Evolutionary conservation across 2,888 invertebrate species (phyloP).

Genomic region (Oscheius sp.): DNA sequence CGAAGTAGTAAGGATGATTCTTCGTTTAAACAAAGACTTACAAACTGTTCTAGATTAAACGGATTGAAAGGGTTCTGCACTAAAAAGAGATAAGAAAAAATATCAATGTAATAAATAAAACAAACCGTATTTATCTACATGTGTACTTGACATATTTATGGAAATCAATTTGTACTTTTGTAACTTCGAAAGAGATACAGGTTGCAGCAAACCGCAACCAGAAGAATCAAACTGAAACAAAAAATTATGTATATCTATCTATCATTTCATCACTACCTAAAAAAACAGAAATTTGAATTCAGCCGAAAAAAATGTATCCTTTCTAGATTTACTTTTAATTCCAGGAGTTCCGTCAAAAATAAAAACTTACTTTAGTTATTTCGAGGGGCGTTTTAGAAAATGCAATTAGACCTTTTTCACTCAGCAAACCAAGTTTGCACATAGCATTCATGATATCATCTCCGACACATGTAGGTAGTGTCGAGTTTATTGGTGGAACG

Average conservation of each 20-base stretch:
- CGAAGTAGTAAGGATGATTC: neutral
- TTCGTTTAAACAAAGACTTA: neutral
- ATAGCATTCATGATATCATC: slow-evolving; percentile 26
- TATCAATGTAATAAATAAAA: neutral
- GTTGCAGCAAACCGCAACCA: neutral
- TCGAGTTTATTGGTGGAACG: slow-evolving; percentile 24
- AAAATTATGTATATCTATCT: too few relatives aligned
- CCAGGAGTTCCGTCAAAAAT: neutral
- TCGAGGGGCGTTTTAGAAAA: slow-evolving; percentile 15
- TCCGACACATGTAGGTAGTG: slow-evolving; percentile 24
- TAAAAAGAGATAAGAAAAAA: neutral
- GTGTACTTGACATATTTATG: slow-evolving; percentile 6
- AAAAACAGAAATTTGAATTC: too few relatives aligned
- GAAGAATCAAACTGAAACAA: slow-evolving; percentile 22
- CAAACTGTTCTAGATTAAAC: neutral
- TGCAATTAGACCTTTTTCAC: neutral
- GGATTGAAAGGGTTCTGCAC: neutral
- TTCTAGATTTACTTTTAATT: neutral
- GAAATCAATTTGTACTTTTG: slow-evolving; percentile 21
- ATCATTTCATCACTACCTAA: too few relatives aligned
- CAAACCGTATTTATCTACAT: neutral
- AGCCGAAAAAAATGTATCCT: neutral
- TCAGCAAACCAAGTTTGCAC: slow-evolving; percentile 1
- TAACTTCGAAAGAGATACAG: neutral
- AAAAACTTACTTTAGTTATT: slow-evolving; percentile 21